A percentile compares a stretch with the other conserved stretches of the same genome.
phyloP scores from a whole-genome alignment of 2,113 vertebrate genomes.

The Egretta garzetta region DNA sequence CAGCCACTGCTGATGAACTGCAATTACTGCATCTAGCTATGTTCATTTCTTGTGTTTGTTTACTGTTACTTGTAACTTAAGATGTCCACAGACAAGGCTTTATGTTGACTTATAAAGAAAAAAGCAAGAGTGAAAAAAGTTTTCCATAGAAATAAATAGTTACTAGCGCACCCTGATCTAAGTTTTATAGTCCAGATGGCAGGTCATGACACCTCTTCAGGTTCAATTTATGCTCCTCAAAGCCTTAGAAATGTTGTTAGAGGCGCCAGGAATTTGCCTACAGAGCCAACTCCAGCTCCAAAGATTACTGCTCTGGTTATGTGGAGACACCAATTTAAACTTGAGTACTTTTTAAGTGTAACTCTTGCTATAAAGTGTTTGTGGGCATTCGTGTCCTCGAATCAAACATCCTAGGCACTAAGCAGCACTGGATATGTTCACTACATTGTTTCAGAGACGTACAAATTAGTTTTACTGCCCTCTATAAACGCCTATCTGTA shows the following conservation, averaged over 20 bases:
- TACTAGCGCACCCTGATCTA: background rate
- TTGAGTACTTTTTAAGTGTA: conserved; percentile 28
- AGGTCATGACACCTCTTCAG: conserved; percentile 29
- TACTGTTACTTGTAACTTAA: background rate
- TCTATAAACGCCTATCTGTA: background rate
- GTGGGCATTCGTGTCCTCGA: conserved; percentile 24
- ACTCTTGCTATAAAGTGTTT: conserved; percentile 6
- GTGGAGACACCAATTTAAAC: background rate
- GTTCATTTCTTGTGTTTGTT: background rate
- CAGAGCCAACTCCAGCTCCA: background rate
- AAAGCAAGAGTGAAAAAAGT: background rate
- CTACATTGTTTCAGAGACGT: background rate
- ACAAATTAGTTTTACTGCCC: background rate
- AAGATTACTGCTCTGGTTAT: background rate
- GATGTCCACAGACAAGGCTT: background rate
- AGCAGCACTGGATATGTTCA: background rate
- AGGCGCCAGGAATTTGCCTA: conserved; percentile 31
- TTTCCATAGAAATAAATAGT: background rate
- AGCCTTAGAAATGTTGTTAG: conserved; percentile 23
- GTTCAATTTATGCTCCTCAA: conserved; percentile 20
- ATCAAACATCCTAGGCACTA: conserved; percentile 15
- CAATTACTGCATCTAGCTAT: background rate
- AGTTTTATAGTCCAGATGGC: conserved; percentile 7
- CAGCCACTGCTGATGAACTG: fast-evolving
- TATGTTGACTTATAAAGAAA: background rate